Evolutionary conservation across 2,113 vertebrate genomes (phyloP), one percentile per base, ranked within the genome.

Genomic region (Eudyptes chrysolophus): DNA sequence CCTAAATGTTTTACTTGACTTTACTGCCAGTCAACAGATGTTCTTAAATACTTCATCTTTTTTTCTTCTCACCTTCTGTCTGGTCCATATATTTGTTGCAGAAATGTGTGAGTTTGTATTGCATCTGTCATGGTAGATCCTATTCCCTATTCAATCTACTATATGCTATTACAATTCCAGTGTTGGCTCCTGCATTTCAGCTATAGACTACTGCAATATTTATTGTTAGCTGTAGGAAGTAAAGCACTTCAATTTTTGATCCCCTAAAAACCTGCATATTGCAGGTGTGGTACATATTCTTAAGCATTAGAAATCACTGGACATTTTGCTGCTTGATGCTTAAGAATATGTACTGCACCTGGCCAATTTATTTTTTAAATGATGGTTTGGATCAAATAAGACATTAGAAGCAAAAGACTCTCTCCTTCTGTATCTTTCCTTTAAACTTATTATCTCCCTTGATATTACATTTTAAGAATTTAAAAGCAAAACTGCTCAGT

Each of bases 401-500:
- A 38, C 10, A 48, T 52, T 70, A 52, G 49, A 70, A 94, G 86
- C n/a, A 93, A 93, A 83, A 86, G 17, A 30, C 8, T 60, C 4
- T 58, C 7, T 69, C 19, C 55, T 49, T 71, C 46, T 89, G 2
- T n/a, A 24, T 36, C 2, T 48, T 32, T 49, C 55, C 22, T 27
- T 24, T 1, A 21, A 65, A 30, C 34, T 64, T 16, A 66, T 83
- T 72, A 76, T 71, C 55, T 88, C 79, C 15, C 38, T 82, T 93
- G 82, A 89, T 89, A 89, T 36, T 84, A 32, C 18, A 46, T 92
- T 94, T 96, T 95, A 95, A 84, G 84, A 90, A 96, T 95, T 96
- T 92, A 89, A 93, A 94, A 8, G 2, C 20, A 75, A 93, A 97
- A 87, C 62, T 74, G 9, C 69, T 90, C 64, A 34, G 55, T 95